Evolutionary conservation across 2,797 vertebrate genomes (phyloP), one percentile per base, ranked within the genome.

Genomic region (Cossypha caffra): DNA sequence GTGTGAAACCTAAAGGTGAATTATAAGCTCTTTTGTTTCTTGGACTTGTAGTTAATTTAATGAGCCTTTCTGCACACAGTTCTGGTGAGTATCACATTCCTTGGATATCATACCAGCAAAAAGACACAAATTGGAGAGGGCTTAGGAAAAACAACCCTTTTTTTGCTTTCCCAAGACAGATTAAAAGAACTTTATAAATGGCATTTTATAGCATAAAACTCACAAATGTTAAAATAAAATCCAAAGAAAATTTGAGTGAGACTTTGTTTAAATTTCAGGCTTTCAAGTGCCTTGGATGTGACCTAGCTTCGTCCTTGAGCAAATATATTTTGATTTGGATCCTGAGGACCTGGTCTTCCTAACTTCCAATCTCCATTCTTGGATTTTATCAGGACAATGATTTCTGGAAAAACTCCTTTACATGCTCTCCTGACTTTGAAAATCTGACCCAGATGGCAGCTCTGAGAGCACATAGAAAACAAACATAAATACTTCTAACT

Each of bases 401-500:
- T 74, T 72, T 86, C 62, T 88, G 54, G 25, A 72, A 77, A 76
- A 86, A 68, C 11, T 31, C 13, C 43, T 91, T 91, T 79, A 50
- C 47, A 42, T 81, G 42, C 74, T 94, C 73, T 84, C 55, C 43
- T 88, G 54, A 16, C 68, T 61, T 85, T 23, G 35, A 64, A 90
- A 96, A 79, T 63, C 55, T 82, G 50, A 71, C 90, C 43, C 88
- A 90, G 92, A 63, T 90, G 92, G 92, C 77, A 79, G 38, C 55
- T 73, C 21, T 10, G 57, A 81, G 40, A 86, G 59, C 80, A 62
- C 21, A 50, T 7, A 35, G 80, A 62, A 92, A 48, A 94, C 28
- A 26, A 92, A 43, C 86, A 69, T 51, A 90, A 72, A 88, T 86
- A 72, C 35, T 26, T 47, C 73, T 75, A 62, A 55, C 37, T 13